These are phyloP conservation scores for Caenorhabditis virilis DNA, from an alignment of 2,888 invertebrate genomes.

Conservation along the genomic window DNA sequence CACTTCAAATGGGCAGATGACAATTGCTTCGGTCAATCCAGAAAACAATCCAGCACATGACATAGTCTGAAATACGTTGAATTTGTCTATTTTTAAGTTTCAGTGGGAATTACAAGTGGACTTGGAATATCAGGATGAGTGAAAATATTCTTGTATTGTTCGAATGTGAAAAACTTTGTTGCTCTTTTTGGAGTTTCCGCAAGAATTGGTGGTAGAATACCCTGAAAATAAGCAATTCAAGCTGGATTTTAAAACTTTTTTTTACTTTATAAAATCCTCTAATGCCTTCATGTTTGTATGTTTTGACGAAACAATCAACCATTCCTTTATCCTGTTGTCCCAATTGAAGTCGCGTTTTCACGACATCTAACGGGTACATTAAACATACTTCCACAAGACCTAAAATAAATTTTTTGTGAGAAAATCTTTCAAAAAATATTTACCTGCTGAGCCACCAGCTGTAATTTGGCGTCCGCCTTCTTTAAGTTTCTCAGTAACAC, in stretches of 20 bases:
- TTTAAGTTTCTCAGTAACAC: constrained; percentile 35
- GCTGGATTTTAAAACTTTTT: background rate
- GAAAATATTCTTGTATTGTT: constrained; percentile 86
- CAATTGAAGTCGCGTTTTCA: constrained; percentile 87
- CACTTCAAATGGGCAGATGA: constrained; percentile 92
- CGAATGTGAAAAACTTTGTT: constrained; percentile 90
- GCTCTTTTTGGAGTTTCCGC: constrained; percentile 94
- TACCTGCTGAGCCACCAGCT: constrained; percentile 86
- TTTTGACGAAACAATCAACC: constrained; percentile 84
- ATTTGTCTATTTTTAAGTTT: background rate
- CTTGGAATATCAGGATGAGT: constrained; percentile 73
- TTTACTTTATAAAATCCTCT: constrained; percentile 57
- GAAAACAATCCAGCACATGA: constrained; percentile 83
- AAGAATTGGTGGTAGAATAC: constrained; percentile 87
- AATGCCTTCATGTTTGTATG: constrained; percentile 83
- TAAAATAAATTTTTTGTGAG: constrained; percentile 62
- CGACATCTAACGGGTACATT: constrained; percentile 92
- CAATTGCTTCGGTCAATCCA: constrained; percentile 86
- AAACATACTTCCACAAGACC: constrained; percentile 88
- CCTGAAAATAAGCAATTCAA: constrained; percentile 73
- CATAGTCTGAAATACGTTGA: constrained; percentile 71
- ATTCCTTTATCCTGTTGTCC: constrained; percentile 77
- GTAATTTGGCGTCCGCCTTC: constrained; percentile 82
- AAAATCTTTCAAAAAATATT: too few relatives aligned
- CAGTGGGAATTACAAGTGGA: constrained; percentile 27